phyloP scores from a whole-genome alignment of 2,888 invertebrate genomes.

The Tetropium fuscum region DNA sequence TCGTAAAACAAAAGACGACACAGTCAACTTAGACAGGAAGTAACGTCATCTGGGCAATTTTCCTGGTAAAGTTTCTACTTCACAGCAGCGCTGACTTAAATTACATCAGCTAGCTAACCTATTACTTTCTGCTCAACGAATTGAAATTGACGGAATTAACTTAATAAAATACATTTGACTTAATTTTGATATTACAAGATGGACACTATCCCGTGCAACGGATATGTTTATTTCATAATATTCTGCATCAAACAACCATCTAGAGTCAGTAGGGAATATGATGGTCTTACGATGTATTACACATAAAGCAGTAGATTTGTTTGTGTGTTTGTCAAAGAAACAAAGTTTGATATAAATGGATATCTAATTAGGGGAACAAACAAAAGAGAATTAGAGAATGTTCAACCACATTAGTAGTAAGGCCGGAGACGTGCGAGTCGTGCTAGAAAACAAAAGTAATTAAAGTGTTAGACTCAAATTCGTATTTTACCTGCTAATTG shows the following conservation, averaged over 20 bases:
- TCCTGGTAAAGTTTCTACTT: conserved; percentile 11
- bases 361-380: conserved; percentile 28
- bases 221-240: too few relatives aligned
- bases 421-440: conserved; percentile 14
- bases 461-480: conserved; percentile 28
- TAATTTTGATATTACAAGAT: too few relatives aligned
- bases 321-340: conserved; percentile 18
- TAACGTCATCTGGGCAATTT: conserved; percentile 49
- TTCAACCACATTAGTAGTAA: conserved; percentile 27
- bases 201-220: too few relatives aligned
- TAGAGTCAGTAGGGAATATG: too few relatives aligned
- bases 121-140: conserved; percentile 1
- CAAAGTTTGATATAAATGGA: conserved; percentile 30
- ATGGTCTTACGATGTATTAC: too few relatives aligned
- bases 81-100: conserved; percentile 9
- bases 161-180: too few relatives aligned
- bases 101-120: conserved; percentile 12
- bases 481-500: conserved; percentile 24
- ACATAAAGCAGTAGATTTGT: too few relatives aligned
- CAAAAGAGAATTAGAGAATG: conserved; percentile 21
- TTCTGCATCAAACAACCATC: too few relatives aligned
- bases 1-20: conserved; percentile 49
- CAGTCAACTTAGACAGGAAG: conserved; percentile 45
- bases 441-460: conserved; percentile 29
- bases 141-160: too few relatives aligned